Evolutionary conservation across 2,888 invertebrate genomes (phyloP).

Genomic region (Meliscaeva auricollis): DNA sequence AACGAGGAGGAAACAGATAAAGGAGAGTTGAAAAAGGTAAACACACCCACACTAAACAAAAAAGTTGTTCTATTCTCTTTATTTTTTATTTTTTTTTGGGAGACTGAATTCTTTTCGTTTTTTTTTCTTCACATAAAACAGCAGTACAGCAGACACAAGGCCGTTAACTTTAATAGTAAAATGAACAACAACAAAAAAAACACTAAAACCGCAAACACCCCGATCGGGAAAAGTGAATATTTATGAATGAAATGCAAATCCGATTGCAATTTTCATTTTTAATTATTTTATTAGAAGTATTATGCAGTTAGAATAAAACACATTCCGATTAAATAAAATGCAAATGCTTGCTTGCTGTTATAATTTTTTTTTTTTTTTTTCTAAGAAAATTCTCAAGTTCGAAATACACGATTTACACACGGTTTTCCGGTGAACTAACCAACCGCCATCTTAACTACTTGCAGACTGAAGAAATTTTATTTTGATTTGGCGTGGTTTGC

Average conservation of each 20-base stretch:
- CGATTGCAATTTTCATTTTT: background rate
- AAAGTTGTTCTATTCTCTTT: conserved; percentile 30
- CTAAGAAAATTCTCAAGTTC: conserved; percentile 27
- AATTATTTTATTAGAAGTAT: background rate
- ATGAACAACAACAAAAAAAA: background rate
- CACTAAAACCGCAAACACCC: background rate
- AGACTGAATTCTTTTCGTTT: conserved; percentile 42
- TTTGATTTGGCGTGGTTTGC: conserved; percentile 73
- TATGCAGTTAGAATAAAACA: background rate
- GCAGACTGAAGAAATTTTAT: conserved; percentile 71
- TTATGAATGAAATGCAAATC: conserved; percentile 62
- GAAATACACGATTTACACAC: conserved; percentile 25
- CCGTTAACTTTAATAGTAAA: conserved; percentile 55
- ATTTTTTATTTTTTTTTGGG: background rate
- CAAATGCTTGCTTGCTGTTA: too few relatives aligned
- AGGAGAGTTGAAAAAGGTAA: conserved; percentile 57
- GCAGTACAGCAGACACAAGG: conserved; percentile 62
- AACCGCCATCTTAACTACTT: conserved; percentile 71
- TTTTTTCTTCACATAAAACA: background rate
- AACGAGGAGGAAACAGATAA: conserved; percentile 24
- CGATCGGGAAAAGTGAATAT: conserved; percentile 2
- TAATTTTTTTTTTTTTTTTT: conserved; percentile 33
- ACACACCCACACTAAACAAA: conserved; percentile 73
- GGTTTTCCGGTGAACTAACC: conserved; percentile 53
- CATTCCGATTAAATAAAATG: conserved; percentile 6